These are phyloP conservation scores for Tribolium madens DNA, from an alignment of 1,140 invertebrate genomes.

Conservation along the genomic window DNA sequence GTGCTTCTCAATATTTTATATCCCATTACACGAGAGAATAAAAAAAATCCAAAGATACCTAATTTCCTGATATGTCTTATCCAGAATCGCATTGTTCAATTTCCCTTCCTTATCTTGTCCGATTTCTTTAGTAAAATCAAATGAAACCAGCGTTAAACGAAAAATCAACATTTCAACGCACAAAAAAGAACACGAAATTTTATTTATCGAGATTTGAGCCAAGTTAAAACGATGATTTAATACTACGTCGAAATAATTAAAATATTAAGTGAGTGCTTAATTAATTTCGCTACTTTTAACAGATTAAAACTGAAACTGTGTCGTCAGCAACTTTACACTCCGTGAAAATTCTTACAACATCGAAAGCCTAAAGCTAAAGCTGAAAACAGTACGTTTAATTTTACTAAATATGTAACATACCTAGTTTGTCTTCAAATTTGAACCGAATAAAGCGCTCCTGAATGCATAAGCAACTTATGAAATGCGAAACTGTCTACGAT, in stretches of 20 bases:
- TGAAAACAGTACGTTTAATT: constrained; percentile 27
- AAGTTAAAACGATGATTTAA: constrained; percentile 9
- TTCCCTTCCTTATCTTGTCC: constrained; percentile 27
- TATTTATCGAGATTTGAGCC: constrained; percentile 4
- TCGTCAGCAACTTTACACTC: constrained; percentile 7
- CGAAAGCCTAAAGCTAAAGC: not conserved
- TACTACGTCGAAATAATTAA: constrained; percentile 26
- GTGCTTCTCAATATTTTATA: constrained; percentile 5
- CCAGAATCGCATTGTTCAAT: constrained; percentile 41
- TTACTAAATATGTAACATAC: constrained; percentile 7
- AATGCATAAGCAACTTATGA: constrained; percentile 12
- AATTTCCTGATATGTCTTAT: constrained; percentile 42
- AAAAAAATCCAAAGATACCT: constrained; percentile 31
- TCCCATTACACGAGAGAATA: not conserved
- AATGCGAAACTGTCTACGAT: constrained; percentile 23
- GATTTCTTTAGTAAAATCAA: constrained; percentile 31
- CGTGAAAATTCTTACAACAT: constrained; percentile 11
- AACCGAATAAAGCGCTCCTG: constrained; percentile 10
- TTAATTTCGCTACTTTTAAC: constrained; percentile 38
- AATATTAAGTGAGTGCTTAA: constrained; percentile 35
- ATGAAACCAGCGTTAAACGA: constrained; percentile 25
- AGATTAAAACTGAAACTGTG: constrained; percentile 12
- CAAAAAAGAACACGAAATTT: not conserved
- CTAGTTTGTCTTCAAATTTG: not conserved
- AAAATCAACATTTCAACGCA: constrained; percentile 30